phyloP scores from a whole-genome alignment of 2,888 invertebrate genomes.

The Adelognathus sp. region DNA sequence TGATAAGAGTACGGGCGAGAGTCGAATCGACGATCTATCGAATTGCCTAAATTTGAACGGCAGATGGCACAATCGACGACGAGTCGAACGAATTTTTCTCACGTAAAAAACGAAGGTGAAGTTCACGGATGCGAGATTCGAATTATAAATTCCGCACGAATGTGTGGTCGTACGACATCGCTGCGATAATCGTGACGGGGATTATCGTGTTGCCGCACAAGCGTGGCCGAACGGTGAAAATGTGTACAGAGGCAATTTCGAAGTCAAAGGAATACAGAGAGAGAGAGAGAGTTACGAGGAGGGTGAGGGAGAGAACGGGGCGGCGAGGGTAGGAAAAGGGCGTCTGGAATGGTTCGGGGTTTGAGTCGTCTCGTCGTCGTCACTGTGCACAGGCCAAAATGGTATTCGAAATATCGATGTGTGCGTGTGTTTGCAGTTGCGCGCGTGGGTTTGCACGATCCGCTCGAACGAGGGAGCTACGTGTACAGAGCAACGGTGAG shows the following conservation, averaged over 20 bases:
- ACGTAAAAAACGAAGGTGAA: slow-evolving; percentile 25
- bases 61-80: neutral
- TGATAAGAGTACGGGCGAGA: neutral
- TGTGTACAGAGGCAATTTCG: slow-evolving; percentile 67
- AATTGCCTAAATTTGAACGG: neutral
- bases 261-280: too few species aligned
- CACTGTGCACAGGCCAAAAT: neutral
- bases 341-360: slow-evolving; percentile 23
- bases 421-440: slow-evolving; percentile 5
- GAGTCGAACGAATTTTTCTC: neutral
- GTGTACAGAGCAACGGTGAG: slow-evolving; percentile 20
- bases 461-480: slow-evolving; percentile 22
- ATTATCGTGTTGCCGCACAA: slow-evolving; percentile 36
- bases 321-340: slow-evolving; percentile 16
- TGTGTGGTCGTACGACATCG: slow-evolving; percentile 10
- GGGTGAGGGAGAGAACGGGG: slow-evolving; percentile 24
- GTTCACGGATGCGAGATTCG: slow-evolving; percentile 43
- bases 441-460: slow-evolving; percentile 7
- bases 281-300: slow-evolving; percentile 33
- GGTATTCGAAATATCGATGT: neutral
- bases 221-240: slow-evolving; percentile 58
- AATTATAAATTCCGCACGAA: slow-evolving; percentile 45
- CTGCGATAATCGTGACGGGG: slow-evolving; percentile 44
- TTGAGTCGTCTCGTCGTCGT: slow-evolving; percentile 26
- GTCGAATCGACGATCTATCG: neutral